phyloP scores from a whole-genome alignment of 2,888 invertebrate species.

The Smittia sp. region DNA sequence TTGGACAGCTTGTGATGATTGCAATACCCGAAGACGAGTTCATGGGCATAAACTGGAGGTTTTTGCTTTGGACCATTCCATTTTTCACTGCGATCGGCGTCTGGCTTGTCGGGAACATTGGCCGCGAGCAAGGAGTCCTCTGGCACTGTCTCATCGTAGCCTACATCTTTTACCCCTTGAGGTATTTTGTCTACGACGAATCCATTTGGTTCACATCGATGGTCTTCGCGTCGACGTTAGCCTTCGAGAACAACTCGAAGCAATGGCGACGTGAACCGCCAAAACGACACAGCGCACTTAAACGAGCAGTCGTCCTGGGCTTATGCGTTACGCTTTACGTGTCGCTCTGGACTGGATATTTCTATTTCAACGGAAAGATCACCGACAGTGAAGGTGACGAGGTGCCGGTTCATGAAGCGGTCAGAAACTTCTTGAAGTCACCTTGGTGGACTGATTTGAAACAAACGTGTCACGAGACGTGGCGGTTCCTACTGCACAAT shows the following conservation, averaged over 20 bases:
- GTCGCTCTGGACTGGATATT: constrained; percentile 71
- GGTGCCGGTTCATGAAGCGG: constrained; percentile 81
- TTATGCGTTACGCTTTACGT: constrained; percentile 67
- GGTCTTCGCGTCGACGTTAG: constrained; percentile 63
- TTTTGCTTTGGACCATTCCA: constrained; percentile 71
- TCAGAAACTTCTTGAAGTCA: constrained; percentile 85
- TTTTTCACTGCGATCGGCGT: constrained; percentile 74
- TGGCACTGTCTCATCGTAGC: constrained; percentile 69
- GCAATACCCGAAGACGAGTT: constrained; percentile 76
- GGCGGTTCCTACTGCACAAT: constrained; percentile 75
- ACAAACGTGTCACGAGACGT: constrained; percentile 69
- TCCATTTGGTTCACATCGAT: constrained; percentile 67
- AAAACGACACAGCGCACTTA: constrained; percentile 52
- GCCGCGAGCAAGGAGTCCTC: constrained; percentile 72
- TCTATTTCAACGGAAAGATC: constrained; percentile 85
- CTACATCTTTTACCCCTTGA: constrained; percentile 63
- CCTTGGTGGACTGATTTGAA: constrained; percentile 84
- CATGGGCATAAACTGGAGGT: constrained; percentile 67
- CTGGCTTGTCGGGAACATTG: constrained; percentile 88
- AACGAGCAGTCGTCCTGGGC: constrained; percentile 61
- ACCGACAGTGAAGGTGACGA: constrained; percentile 83
- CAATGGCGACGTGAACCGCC: constrained; percentile 70
- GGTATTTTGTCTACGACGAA: constrained; percentile 73
- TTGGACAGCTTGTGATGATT: constrained; percentile 70
- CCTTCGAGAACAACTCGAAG: constrained; percentile 75